Evolutionary conservation across 1,140 invertebrate species (phyloP).

Genomic region (Drosophila lacertosa): DNA sequence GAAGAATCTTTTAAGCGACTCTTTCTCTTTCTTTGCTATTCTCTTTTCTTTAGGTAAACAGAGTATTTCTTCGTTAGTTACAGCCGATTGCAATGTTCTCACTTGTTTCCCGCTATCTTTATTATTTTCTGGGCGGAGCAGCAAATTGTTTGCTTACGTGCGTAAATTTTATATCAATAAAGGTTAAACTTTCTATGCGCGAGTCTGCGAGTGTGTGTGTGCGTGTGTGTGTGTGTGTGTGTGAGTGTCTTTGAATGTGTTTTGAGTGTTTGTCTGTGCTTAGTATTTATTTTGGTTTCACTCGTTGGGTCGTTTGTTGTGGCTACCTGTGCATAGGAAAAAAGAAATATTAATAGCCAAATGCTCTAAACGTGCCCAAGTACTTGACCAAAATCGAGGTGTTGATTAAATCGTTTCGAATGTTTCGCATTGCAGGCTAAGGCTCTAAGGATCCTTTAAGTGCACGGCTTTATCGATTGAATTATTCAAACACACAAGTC

Average conservation of each 20-base stretch:
- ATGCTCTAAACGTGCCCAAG: constrained; percentile 14
- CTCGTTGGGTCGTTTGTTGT: background rate
- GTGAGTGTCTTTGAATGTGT: background rate
- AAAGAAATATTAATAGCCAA: constrained; percentile 7
- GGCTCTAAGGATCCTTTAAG: background rate
- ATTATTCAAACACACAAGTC: background rate
- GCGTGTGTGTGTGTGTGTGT: background rate
- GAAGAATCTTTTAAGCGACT: too few species aligned
- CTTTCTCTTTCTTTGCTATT: too few species aligned
- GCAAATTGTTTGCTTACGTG: constrained; percentile 54
- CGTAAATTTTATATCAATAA: constrained; percentile 54
- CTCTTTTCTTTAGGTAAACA: too few species aligned
- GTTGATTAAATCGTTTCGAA: constrained; percentile 5
- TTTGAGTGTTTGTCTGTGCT: background rate
- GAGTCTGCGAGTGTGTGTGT: background rate
- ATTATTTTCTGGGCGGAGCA: background rate
- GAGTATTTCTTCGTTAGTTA: too few species aligned
- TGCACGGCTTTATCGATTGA: background rate
- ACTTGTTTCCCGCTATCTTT: background rate
- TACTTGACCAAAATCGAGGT: background rate
- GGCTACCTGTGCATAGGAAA: background rate
- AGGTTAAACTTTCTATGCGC: constrained; percentile 6
- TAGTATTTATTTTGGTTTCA: constrained; percentile 18
- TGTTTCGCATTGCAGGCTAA: background rate
- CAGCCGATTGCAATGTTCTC: too few species aligned